phyloP scores from a whole-genome alignment of 2,113 vertebrate species.

The Oncorhynchus masou region DNA sequence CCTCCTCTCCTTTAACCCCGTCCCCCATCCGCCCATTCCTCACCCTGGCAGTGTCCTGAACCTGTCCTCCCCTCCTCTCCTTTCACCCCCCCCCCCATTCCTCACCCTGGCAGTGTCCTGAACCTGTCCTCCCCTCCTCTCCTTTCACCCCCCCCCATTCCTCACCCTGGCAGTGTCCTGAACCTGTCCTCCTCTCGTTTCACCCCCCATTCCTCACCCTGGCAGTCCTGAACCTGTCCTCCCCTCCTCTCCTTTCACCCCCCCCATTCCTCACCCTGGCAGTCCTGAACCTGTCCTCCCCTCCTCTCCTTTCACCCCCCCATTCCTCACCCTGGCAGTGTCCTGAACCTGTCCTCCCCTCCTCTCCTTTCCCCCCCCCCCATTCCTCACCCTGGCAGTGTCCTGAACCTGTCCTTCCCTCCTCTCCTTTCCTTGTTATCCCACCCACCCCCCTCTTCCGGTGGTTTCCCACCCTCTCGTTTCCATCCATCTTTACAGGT shows the following conservation, averaged over 20 bases:
- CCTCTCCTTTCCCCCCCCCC: background rate
- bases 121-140: background rate
- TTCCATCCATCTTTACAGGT: slow-evolving; percentile 64
- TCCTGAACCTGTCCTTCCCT: background rate
- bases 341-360: background rate
- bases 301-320: background rate
- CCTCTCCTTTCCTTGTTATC: background rate
- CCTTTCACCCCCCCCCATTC: background rate
- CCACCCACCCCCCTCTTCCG: slow-evolving; percentile 2
- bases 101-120: no score
- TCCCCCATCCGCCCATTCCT: background rate
- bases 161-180: no score
- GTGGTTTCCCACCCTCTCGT: background rate
- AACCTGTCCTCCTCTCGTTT: no score
- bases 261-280: no score
- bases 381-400: background rate
- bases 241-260: no score
- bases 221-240: background rate
- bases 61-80: background rate
- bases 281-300: background rate
- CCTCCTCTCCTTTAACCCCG: background rate
- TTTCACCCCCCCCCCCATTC: no score
- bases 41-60: no score
- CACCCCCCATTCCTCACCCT: no score
- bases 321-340: background rate